A percentile compares a stretch with the other conserved stretches of the same genome.
phyloP scores from a whole-genome alignment of 2,113 vertebrate species.

The Crotalus tigris region DNA sequence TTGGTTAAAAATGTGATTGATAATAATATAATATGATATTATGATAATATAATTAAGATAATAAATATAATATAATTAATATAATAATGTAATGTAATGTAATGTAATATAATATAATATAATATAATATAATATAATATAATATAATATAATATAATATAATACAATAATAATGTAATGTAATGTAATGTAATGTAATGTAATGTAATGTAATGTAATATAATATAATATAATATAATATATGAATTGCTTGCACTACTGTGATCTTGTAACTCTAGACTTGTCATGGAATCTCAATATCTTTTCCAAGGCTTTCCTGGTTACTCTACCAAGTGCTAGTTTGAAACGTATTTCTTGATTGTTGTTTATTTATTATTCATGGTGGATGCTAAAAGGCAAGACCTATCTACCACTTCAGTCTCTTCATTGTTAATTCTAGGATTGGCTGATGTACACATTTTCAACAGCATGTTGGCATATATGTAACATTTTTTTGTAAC shows the following conservation, averaged over 20 bases:
- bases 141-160: too few species aligned
- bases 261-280: not conserved
- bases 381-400: not conserved
- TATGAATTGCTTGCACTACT: not conserved
- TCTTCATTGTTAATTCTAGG: not conserved
- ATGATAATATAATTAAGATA: too few species aligned
- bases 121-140: too few species aligned
- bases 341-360: not conserved
- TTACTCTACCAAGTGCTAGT: not conserved
- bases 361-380: not conserved
- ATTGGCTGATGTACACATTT: not conserved
- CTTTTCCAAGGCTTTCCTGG: not conserved
- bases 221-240: not conserved
- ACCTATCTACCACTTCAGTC: not conserved
- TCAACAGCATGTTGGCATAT: not conserved
- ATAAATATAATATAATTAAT: too few species aligned
- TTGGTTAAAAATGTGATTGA: not conserved
- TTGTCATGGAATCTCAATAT: not conserved
- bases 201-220: too few species aligned
- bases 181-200: too few species aligned
- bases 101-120: too few species aligned
- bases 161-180: too few species aligned
- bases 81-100: too few species aligned
- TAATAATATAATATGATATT: not conserved
- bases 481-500: not conserved